These are phyloP conservation scores for Rhagium mordax DNA, from an alignment of 2,888 invertebrate genomes.

Conservation along the genomic window DNA sequence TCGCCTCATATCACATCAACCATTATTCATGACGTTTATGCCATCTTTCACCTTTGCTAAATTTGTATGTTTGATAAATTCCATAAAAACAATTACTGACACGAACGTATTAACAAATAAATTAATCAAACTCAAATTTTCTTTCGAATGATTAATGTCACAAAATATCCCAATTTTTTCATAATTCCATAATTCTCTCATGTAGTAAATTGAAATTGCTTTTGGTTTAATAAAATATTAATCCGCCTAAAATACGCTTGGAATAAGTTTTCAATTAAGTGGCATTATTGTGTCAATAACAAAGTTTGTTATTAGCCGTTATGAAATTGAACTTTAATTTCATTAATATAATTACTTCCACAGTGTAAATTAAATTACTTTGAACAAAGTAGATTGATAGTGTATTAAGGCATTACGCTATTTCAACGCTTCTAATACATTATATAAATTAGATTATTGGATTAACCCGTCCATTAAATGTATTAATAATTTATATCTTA, in stretches of 20 bases:
- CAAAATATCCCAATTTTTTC: no score
- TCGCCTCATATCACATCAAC: no score
- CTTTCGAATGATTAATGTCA: no score
- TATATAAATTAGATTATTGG: background rate
- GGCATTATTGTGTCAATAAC: conserved; percentile 5
- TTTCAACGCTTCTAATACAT: background rate
- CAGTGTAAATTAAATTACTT: conserved; percentile 15
- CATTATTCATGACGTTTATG: no score
- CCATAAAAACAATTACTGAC: no score
- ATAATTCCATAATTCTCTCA: background rate
- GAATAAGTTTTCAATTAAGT: conserved; percentile 21
- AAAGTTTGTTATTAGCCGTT: background rate
- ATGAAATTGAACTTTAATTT: conserved; percentile 22
- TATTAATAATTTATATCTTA: background rate
- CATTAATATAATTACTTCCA: conserved; percentile 18
- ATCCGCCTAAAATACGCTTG: background rate
- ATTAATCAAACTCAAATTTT: no score
- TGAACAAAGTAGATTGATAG: background rate
- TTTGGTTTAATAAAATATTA: background rate
- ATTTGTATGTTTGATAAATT: no score
- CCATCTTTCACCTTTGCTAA: no score
- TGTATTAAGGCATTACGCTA: conserved; percentile 1
- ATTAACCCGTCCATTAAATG: conserved; percentile 1
- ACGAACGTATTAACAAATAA: no score
- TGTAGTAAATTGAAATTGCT: background rate